Conservation (phyloP, 2,113 vertebrate species). For the Carlito syrichta region DNA sequence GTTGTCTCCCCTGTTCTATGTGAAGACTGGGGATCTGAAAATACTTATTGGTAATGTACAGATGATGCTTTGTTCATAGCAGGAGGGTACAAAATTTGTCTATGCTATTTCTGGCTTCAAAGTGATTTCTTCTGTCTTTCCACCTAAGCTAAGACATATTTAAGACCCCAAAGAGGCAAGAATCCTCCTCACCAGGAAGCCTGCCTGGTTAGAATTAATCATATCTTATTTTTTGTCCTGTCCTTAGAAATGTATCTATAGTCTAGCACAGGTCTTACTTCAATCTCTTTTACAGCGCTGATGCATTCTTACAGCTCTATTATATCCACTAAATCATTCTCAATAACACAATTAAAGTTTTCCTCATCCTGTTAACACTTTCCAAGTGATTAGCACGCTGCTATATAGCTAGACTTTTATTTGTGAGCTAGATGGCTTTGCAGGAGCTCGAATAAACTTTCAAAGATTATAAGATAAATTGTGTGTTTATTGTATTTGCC, state of each 20-base stretch:
- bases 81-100: not conserved
- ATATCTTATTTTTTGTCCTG: not conserved
- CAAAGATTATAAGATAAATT: not conserved
- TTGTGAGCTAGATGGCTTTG: not conserved
- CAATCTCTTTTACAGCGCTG: not conserved
- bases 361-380: not conserved
- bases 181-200: not conserved
- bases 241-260: not conserved
- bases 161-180: not conserved
- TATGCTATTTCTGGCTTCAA: fast-evolving
- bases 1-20: not conserved
- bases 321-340: not conserved
- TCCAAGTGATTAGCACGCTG: not conserved
- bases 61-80: not conserved
- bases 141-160: not conserved
- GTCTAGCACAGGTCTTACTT: too few species aligned
- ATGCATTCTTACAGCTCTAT: not conserved
- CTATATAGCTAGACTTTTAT: not conserved
- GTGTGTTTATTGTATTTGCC: not conserved
- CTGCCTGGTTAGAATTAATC: not conserved
- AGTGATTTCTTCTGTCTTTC: not conserved
- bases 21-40: not conserved
- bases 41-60: not conserved
- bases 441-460: not conserved
- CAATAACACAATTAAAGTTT: not conserved